Conservation (phyloP, 2,888 invertebrate genomes). For the Diplolepis rosae region DNA sequence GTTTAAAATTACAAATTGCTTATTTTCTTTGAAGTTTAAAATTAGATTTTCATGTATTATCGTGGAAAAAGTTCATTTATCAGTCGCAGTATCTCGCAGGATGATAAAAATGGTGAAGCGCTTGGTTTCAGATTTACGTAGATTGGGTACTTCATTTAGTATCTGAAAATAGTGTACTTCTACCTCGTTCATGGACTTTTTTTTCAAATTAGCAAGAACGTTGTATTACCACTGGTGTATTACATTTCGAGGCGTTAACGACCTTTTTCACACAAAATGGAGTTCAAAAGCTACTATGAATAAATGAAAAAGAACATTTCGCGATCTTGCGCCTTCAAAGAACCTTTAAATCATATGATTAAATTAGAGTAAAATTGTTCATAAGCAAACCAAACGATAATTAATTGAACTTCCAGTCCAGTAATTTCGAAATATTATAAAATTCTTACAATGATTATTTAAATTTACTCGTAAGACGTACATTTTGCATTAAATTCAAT, state of each 20-base stretch:
- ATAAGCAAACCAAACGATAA: not conserved
- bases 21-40: not conserved
- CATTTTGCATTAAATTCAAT: not conserved
- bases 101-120: not conserved
- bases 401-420: not conserved
- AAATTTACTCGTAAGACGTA: not conserved
- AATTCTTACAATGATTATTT: not conserved
- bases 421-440: not conserved
- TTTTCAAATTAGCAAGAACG: conserved; percentile 52
- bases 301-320: conserved; percentile 46
- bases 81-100: not conserved
- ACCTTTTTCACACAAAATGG: conserved; percentile 48
- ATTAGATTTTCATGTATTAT: not conserved
- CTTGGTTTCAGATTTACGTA: conserved; percentile 27
- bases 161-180: conserved; percentile 12
- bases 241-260: conserved; percentile 51
- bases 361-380: not conserved
- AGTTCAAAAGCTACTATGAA: conserved; percentile 51
- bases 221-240: conserved; percentile 52
- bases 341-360: not conserved
- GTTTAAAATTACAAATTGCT: not conserved
- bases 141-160: conserved; percentile 26
- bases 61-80: not conserved
- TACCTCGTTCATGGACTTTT: conserved; percentile 48
- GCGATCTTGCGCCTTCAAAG: not conserved